phyloP scores from a whole-genome alignment of 2,888 invertebrate species.

The Torymus texanus region DNA sequence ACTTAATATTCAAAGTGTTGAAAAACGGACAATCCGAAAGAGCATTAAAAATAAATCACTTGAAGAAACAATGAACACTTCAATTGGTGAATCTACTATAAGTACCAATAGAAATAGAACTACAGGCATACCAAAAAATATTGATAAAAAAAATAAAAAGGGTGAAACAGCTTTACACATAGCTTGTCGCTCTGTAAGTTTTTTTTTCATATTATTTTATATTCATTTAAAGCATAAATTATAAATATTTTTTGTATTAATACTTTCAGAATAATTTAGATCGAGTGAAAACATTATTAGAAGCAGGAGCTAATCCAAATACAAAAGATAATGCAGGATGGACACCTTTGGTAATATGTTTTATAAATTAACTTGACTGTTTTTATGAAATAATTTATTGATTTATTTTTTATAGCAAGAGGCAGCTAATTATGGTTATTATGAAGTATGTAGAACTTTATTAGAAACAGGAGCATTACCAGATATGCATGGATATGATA shows the following conservation, averaged over 20 bases:
- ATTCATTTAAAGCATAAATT: constrained; percentile 3
- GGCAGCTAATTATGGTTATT: constrained; percentile 79
- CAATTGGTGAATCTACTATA: constrained; percentile 38
- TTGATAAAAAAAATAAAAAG: constrained; percentile 80
- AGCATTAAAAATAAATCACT: neutral
- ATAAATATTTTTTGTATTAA: constrained; percentile 22
- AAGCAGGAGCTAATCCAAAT: constrained; percentile 80
- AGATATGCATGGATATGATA: constrained; percentile 79
- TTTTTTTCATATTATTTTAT: constrained; percentile 6
- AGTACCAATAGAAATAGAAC: constrained; percentile 21
- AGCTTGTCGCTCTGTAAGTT: constrained; percentile 74
- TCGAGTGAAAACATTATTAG: constrained; percentile 77
- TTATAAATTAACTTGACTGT: neutral
- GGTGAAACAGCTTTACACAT: constrained; percentile 82
- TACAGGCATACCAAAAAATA: constrained; percentile 58
- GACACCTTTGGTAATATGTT: constrained; percentile 79
- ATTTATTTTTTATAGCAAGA: constrained; percentile 77
- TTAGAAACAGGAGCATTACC: constrained; percentile 79
- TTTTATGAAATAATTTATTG: neutral
- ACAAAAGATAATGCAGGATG: constrained; percentile 83
- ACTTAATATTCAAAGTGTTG: neutral
- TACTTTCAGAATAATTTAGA: constrained; percentile 75
- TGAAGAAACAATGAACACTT: constrained; percentile 37
- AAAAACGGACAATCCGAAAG: neutral
- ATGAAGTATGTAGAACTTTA: constrained; percentile 78